These are phyloP conservation scores for Pollachius pollachius DNA, from an alignment of 2,113 vertebrate genomes.

Conservation along the genomic window DNA sequence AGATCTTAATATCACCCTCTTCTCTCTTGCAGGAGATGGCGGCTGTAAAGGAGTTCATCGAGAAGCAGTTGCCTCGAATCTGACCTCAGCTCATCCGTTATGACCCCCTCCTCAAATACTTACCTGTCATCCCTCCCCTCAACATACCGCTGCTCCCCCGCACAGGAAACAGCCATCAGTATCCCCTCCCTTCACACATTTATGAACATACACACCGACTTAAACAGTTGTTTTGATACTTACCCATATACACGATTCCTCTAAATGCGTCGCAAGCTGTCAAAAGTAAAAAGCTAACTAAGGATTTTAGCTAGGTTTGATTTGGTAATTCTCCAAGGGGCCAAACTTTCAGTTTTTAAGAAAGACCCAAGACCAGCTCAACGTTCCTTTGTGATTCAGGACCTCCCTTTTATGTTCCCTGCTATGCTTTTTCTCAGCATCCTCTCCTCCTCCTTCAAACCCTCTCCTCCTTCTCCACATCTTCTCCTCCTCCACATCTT, in stretches of 20 bases:
- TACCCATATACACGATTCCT: conserved; percentile 8
- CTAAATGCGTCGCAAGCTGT: background rate
- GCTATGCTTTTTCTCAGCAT: too few relatives aligned
- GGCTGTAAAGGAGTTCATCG: conserved; percentile 93
- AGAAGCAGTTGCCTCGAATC: conserved; percentile 92
- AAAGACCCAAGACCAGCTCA: too few relatives aligned
- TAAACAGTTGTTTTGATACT: conserved; percentile 21
- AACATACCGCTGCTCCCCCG: conserved; percentile 66
- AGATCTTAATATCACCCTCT: background rate
- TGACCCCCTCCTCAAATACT: conserved; percentile 57
- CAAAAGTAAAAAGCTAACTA: too few relatives aligned
- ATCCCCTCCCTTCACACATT: conserved; percentile 25
- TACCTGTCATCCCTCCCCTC: conserved; percentile 72
- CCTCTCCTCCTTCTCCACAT: too few relatives aligned
- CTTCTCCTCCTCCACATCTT: too few relatives aligned
- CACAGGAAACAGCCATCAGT: conserved; percentile 82
- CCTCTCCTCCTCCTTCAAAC: too few relatives aligned
- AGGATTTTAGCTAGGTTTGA: too few relatives aligned
- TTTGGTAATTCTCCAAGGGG: too few relatives aligned
- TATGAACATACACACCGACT: conserved; percentile 6
- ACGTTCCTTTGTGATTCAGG: too few relatives aligned
- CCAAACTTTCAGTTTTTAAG: conserved; percentile 6
- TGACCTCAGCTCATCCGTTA: conserved; percentile 76
- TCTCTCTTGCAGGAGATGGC: conserved; percentile 85
- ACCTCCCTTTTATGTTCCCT: too few relatives aligned